Percentiles rank a stretch among this genome's conserved stretches.
Conservation (phyloP, 2,113 vertebrate genomes). For the Sylvilagus bachmani region DNA sequence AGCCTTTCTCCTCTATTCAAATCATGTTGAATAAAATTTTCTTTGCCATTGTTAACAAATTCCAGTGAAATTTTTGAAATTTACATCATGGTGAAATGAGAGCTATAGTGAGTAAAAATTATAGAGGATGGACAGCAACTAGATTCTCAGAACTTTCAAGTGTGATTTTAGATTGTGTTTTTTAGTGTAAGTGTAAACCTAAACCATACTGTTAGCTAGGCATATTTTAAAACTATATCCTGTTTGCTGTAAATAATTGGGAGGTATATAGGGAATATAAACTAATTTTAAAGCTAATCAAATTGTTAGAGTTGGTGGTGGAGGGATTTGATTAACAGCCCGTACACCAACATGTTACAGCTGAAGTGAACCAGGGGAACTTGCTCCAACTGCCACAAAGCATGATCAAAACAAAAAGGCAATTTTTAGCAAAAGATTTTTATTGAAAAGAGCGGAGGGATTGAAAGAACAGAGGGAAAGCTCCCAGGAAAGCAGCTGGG, state of each 20-base stretch:
- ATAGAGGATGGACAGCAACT: background rate
- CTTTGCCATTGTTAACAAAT: background rate
- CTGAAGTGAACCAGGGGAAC: too few relatives aligned
- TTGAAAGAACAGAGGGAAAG: too few relatives aligned
- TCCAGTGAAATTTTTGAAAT: background rate
- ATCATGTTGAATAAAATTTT: background rate
- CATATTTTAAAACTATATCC: background rate
- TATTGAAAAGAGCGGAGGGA: too few relatives aligned
- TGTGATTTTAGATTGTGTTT: background rate
- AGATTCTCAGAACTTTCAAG: background rate
- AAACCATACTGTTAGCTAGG: background rate
- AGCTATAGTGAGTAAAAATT: background rate
- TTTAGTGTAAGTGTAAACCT: background rate
- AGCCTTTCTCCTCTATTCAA: background rate
- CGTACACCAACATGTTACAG: too few relatives aligned
- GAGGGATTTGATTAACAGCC: too few relatives aligned
- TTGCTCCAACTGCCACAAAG: too few relatives aligned
- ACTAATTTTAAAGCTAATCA: slow-evolving; percentile 32
- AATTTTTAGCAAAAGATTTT: too few relatives aligned
- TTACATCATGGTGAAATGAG: background rate
- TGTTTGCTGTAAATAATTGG: slow-evolving; percentile 20
- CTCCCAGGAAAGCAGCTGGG: too few relatives aligned
- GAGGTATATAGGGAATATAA: background rate
- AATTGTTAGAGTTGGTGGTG: background rate
- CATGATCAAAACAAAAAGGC: too few relatives aligned